Base-by-base conservation (phyloP, 1,140 invertebrate genomes). In the Cardiocondyla obscurior region DNA sequence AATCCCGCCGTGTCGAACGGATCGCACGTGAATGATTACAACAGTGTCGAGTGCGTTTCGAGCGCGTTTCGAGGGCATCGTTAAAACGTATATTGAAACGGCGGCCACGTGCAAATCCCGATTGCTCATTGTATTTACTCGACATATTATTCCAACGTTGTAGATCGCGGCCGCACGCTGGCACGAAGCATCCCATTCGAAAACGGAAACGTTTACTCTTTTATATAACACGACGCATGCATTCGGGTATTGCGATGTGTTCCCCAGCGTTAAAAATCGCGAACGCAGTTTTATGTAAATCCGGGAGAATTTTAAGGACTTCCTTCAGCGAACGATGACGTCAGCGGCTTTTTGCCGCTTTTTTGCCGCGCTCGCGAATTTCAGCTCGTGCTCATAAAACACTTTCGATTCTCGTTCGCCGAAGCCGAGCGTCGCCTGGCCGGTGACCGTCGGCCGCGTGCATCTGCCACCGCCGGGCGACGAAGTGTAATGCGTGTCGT, bases 321-420 rank as follows among this genome's bases (percentile, higher is more conserved):
- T n/a, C n/a, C 8, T 53, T 70, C 10, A 53, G 19, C 16, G 39
- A 28, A 28, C 30, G 42, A 57, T 42, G 22, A 25, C 33, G 19
- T 46, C 64, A 33, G 14, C 33, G 28, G 14, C 33, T 55, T 57
- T 55, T 57, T 12, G 16, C 8, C 16, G 49, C 16, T 60, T 28
- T 30, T 7, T 10, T 16, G 16, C 8, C 22, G 30, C 6, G 19
- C 28, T 58, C 1, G 16, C 25, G 36, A 73, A 76, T 76, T 76
- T 30, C n/a, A 33, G n/a, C 7, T 57, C 14, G 28, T 8, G 30
- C n/a, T 33, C 25, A 25, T 16, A 36, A 51, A 49, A 46, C 28
- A 64, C 57, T 76, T 76, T 76, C 73, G 73, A 74, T 58, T 44
- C 73, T 44, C 73, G 39, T 25, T 51, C 42, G 58, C 16, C 58